These are phyloP conservation scores for Egretta garzetta DNA, from an alignment of 2,113 vertebrate species.

Conservation along the genomic window DNA sequence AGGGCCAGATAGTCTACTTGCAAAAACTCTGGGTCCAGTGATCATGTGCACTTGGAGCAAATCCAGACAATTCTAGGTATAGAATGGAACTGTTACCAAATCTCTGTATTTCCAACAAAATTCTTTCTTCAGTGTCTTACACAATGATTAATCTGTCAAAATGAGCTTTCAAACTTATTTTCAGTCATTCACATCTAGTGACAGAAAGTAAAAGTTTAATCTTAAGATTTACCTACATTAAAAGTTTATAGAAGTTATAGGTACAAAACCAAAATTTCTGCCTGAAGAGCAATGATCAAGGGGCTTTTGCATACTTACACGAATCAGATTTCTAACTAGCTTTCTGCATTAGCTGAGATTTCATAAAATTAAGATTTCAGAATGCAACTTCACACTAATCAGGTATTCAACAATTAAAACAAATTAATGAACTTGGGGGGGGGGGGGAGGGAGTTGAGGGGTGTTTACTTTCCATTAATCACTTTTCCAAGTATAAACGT, in stretches of 20 bases:
- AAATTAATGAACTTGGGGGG: background rate
- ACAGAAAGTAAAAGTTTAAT: background rate
- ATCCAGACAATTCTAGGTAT: background rate
- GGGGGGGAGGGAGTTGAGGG: too few species aligned
- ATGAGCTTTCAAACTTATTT: background rate
- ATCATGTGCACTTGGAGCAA: background rate
- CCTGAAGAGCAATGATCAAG: background rate
- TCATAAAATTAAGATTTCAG: background rate
- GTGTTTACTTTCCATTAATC: background rate
- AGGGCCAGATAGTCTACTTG: background rate
- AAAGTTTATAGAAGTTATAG: background rate
- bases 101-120: background rate
- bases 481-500: background rate
- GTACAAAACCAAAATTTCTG: background rate
- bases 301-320: background rate
- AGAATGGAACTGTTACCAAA: background rate
- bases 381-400: background rate
- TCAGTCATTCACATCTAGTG: background rate
- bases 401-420: background rate
- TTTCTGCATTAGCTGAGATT: background rate
- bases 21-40: background rate
- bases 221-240: background rate
- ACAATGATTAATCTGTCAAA: background rate
- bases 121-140: background rate
- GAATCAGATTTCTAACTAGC: background rate